Evolutionary conservation across 2,797 vertebrate genomes (phyloP), one percentile per base, ranked within the genome.

Genomic region (Acanthis flammea): DNA sequence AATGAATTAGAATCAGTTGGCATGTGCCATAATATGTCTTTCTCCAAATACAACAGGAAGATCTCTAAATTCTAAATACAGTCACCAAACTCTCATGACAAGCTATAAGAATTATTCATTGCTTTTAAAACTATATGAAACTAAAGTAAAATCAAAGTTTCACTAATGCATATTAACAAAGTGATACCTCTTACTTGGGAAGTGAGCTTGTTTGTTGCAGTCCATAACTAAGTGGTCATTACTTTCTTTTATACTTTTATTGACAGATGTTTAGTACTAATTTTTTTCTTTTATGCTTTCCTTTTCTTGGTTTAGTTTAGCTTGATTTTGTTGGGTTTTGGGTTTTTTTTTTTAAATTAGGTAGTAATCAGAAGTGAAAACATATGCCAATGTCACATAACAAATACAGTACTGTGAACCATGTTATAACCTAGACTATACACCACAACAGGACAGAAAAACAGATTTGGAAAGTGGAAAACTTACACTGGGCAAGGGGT

Each of bases 1-100:
- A 77, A 60, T 74, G 72, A 92, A 95, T 96, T 95, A 95, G 67
- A 96, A 81, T 95, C 93, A 75, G 51, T 88, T 96, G 90, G 51
- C 67, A 95, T 90, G 72, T 92, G 65, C 86, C 73, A 71, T 82
- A 76, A 78, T 75, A 91, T 31, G 55, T 70, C 58, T 78, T 94
- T 88, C 54, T 70, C 55, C 70, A 87, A 86, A 90, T 79, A 92
- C 37, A 84, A 58, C 28, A 76, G 68, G 70, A 72, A 78, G 62
- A 89, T 66, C 67, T 89, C 74, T 76, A 94, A 93, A 88, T 67
- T 42, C 81, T 42, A 58, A 65, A 55, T 70, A 42, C 21, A 89
- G 45, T 55, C 50, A 89, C 70, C 76, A 58, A 51, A 77, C 19
- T 70, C 60, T 91, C 78, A 57, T 47, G 41, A 76, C 1, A 1